These are phyloP conservation scores for Synaphobranchus kaupii DNA, from an alignment of 2,797 vertebrate genomes.

Conservation along the genomic window DNA sequence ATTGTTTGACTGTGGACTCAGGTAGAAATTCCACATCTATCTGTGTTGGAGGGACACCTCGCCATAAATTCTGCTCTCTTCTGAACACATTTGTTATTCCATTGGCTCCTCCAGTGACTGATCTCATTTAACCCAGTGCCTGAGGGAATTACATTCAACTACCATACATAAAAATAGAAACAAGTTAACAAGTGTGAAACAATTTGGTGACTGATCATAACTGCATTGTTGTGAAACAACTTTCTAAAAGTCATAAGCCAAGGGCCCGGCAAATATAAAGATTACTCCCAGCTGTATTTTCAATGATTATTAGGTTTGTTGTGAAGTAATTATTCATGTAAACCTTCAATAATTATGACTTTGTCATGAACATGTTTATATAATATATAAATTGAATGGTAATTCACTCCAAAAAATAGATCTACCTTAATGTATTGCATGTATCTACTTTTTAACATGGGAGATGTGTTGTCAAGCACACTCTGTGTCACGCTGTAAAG, in stretches of 20 bases:
- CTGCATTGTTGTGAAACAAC: not conserved
- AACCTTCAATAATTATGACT: no score
- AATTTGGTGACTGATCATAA: not conserved
- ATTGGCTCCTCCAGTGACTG: not conserved
- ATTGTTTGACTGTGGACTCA: constrained; percentile 5
- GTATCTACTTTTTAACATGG: not conserved
- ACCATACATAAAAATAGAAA: not conserved
- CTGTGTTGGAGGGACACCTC: not conserved
- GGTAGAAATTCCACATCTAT: constrained; percentile 13
- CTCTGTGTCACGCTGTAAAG: not conserved
- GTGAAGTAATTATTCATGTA: no score
- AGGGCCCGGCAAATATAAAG: no score
- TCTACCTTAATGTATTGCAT: no score
- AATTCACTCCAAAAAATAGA: no score
- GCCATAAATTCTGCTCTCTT: not conserved
- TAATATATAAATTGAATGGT: no score
- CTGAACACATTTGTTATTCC: not conserved
- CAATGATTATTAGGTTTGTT: no score
- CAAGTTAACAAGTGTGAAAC: not conserved
- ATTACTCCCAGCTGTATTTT: no score
- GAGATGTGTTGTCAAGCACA: not conserved
- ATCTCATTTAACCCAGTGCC: not conserved
- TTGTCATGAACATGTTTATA: no score
- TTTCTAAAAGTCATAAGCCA: no score
- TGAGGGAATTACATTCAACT: not conserved